Percentiles rank a stretch among this genome's conserved stretches.
phyloP scores from a whole-genome alignment of 2,797 vertebrate genomes.

The Brachyalestes nurse region DNA sequence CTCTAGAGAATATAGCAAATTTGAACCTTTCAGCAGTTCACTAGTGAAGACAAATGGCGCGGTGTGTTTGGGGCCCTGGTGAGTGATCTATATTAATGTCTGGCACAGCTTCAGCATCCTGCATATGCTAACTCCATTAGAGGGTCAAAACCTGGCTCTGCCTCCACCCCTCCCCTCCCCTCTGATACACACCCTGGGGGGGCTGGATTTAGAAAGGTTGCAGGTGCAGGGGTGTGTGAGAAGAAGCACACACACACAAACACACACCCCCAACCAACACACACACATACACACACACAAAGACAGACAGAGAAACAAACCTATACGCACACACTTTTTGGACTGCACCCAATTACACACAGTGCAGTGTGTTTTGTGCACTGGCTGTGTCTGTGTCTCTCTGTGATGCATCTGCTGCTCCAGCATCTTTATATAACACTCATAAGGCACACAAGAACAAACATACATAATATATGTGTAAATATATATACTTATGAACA shows the following conservation, averaged over 20 bases:
- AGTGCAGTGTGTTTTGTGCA: slow-evolving; percentile 41
- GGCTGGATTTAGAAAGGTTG: slow-evolving; percentile 59
- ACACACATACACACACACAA: slow-evolving; percentile 32
- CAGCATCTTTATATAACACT: slow-evolving; percentile 34
- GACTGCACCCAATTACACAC: slow-evolving; percentile 33
- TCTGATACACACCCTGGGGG: slow-evolving; percentile 41
- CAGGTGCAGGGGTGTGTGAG: slow-evolving; percentile 60
- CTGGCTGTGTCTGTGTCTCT: slow-evolving; percentile 49
- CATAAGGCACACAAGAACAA: slow-evolving; percentile 16
- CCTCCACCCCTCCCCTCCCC: slow-evolving; percentile 38
- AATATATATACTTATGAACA: not conserved
- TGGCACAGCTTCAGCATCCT: slow-evolving; percentile 73
- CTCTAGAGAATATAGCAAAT: slow-evolving; percentile 74
- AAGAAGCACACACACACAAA: slow-evolving; percentile 22
- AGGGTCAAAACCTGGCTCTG: slow-evolving; percentile 75
- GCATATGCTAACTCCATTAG: slow-evolving; percentile 84
- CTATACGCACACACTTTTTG: slow-evolving; percentile 28
- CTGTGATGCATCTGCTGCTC: slow-evolving; percentile 43
- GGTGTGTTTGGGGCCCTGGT: slow-evolving; percentile 73
- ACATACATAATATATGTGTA: slow-evolving; percentile 52
- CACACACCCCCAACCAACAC: slow-evolving; percentile 32
- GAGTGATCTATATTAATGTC: slow-evolving; percentile 83
- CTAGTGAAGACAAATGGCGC: slow-evolving; percentile 84
- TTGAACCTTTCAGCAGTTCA: slow-evolving; percentile 77
- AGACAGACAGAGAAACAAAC: slow-evolving; percentile 36